Evolutionary conservation across 2,113 vertebrate species (phyloP), one percentile per base, ranked within the genome.

Genomic region (Marcusenius ussheri): DNA sequence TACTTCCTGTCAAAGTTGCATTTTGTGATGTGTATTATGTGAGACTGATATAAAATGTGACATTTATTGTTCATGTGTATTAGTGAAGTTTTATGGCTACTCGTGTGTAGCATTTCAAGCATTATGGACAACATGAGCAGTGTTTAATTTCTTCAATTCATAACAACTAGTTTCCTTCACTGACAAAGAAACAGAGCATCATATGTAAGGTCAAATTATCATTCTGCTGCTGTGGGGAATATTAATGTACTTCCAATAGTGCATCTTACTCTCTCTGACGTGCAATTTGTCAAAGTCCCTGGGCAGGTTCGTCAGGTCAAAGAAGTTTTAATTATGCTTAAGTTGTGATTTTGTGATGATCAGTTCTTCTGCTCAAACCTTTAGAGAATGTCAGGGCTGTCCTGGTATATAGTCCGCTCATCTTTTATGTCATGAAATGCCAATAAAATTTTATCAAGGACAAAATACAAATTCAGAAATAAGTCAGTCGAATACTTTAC

Each of bases 271-370:
- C 77, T 91, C 90, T 70, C 85, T 87, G 88, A 91, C 89, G 90
- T 91, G 92, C 88, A 93, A 93, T 93, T 93, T 91, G 91, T 92
- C 91, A 92, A 92, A 92, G 89, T 91, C 91, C 90, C 87, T 86
- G 70, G 45, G 84, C 90, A 89, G 91, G 92, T 91, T 93, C 91
- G 88, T 90, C 87, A 9, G 91, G 93, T 92, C 91, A 92, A 85
- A 91, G 83, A 92, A 91, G 90, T 90, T 90, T 93, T 93, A 50
- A 87, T 92, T 88, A 89, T 84, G 90, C 89, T 88, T 80, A 89
- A 85, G 50, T 91, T 89, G 90, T 88, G 88, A 91, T 89, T 89
- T 85, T 90, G 85, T 62, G 90, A 77, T 92, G 53, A 91, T 91
- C 89, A 62, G 39, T 35, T 47, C 50, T 70, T 83, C 86, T 31